phyloP scores from a whole-genome alignment of 2,113 vertebrate species.

The Pelvicachromis taeniatus region DNA sequence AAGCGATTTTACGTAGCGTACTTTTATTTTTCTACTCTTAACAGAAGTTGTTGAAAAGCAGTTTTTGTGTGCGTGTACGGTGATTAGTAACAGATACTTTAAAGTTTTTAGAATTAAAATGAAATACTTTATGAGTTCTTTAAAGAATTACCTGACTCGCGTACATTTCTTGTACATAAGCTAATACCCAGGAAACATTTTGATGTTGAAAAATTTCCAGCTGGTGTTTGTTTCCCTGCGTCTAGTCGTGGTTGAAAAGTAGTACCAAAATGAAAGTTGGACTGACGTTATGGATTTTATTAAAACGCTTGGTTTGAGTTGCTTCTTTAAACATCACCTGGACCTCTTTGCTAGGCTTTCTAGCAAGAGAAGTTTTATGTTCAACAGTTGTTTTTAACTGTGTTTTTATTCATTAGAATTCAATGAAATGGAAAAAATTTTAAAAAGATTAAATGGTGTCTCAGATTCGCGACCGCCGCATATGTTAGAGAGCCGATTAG shows the following conservation, averaged over 20 bases:
- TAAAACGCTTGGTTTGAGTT: background rate
- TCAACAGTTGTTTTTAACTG: background rate
- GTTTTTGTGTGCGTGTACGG: background rate
- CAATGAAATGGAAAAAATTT: background rate
- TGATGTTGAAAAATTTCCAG: too few relatives aligned
- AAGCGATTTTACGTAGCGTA: background rate
- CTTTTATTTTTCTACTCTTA: background rate
- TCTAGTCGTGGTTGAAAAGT: too few relatives aligned
- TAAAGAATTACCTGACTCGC: too few relatives aligned
- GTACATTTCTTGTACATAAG: too few relatives aligned
- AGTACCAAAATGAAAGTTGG: background rate
- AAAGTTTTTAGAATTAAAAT: background rate
- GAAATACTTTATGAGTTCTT: too few relatives aligned
- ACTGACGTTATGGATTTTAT: background rate
- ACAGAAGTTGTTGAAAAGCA: background rate
- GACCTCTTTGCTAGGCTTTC: background rate
- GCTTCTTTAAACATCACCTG: background rate
- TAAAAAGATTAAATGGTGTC: background rate
- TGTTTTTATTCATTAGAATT: fast-evolving
- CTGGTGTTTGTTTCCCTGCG: too few relatives aligned
- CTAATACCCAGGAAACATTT: too few relatives aligned
- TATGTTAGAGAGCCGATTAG: background rate
- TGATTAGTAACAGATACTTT: background rate
- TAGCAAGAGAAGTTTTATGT: background rate
- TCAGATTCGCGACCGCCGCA: background rate